phyloP scores from a whole-genome alignment of 2,113 vertebrate species.

The Nipponia nippon region DNA sequence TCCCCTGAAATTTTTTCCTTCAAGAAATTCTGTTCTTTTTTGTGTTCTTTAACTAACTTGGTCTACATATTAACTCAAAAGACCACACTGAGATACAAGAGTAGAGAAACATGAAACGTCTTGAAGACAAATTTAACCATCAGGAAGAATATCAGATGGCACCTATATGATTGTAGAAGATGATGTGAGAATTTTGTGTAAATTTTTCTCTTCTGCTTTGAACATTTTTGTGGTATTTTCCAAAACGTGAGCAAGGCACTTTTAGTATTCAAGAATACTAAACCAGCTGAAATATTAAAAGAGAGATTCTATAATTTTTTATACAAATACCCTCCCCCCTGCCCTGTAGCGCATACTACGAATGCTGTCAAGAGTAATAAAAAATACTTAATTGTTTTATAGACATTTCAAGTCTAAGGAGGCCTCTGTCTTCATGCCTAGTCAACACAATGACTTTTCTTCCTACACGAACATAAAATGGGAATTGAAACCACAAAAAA shows the following conservation, averaged over 20 bases:
- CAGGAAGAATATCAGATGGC: neutral
- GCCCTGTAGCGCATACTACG: neutral
- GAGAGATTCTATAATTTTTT: neutral
- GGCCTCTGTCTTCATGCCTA: neutral
- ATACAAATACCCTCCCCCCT: neutral
- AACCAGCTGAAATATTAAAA: neutral
- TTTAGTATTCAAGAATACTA: neutral
- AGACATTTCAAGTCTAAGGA: slow-evolving; percentile 5
- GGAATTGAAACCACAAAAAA: slow-evolving; percentile 48
- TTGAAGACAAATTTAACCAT: neutral
- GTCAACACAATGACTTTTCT: slow-evolving; percentile 17
- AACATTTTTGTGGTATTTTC: slow-evolving; percentile 15
- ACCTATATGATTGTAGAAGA: neutral
- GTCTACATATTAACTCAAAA: neutral
- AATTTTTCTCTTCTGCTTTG: neutral
- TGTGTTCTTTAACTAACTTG: neutral
- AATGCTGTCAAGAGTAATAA: neutral
- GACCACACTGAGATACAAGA: neutral
- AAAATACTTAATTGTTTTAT: neutral
- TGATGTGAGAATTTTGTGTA: neutral
- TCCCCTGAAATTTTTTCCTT: neutral
- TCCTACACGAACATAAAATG: neutral
- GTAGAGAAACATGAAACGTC: neutral
- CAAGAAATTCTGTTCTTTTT: neutral
- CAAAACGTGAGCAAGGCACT: neutral